These are phyloP conservation scores for Panzeria rudis DNA, from an alignment of 2,888 invertebrate species.

Conservation along the genomic window DNA sequence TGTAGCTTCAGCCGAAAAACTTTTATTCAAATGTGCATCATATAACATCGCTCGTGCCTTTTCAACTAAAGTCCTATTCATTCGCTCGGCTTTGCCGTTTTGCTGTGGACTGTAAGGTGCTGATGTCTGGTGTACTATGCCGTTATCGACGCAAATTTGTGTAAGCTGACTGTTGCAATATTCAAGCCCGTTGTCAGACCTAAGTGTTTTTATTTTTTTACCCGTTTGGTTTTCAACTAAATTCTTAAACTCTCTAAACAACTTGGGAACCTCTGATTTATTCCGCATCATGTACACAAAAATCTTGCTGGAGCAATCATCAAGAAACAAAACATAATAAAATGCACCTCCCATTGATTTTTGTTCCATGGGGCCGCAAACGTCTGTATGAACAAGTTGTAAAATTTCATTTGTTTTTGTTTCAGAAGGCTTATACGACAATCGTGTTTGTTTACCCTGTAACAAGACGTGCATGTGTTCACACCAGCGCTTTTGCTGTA, in stretches of 20 bases:
- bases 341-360: too few species aligned
- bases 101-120: too few species aligned
- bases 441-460: too few species aligned
- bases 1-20: slow-evolving; percentile 30
- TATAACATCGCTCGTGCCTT: slow-evolving; percentile 6
- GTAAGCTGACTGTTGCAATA: slow-evolving; percentile 22
- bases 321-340: slow-evolving; percentile 37
- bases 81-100: too few species aligned
- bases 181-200: slow-evolving; percentile 31
- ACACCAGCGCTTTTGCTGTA: too few species aligned
- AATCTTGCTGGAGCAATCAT: slow-evolving; percentile 38
- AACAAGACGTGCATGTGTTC: too few species aligned
- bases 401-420: too few species aligned
- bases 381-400: too few species aligned
- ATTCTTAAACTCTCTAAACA: slow-evolving; percentile 33
- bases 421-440: too few species aligned
- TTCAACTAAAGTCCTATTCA: too few species aligned
- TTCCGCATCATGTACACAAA: slow-evolving; percentile 29
- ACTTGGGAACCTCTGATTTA: slow-evolving; percentile 37
- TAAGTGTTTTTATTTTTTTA: slow-evolving; percentile 28
- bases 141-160: slow-evolving; percentile 13
- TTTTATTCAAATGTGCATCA: slow-evolving; percentile 13
- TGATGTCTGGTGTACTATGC: too few species aligned
- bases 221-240: slow-evolving; percentile 37
- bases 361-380: too few species aligned